Evolutionary conservation across 2,888 invertebrate species (phyloP).

Genomic region (Latrodectus elegans): DNA sequence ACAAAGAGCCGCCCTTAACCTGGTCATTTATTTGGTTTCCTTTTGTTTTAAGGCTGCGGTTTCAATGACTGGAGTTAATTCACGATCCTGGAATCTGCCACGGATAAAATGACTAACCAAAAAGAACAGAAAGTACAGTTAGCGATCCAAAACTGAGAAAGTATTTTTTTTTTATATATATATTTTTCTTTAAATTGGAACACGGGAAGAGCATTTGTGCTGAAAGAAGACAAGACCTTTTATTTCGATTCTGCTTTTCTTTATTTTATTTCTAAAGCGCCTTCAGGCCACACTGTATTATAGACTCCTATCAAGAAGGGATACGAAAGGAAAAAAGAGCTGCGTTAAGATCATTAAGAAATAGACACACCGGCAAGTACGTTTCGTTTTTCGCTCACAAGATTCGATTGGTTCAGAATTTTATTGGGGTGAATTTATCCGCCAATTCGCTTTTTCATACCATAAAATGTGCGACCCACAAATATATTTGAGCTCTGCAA

Average conservation of each 20-base stretch:
- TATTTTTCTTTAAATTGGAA: slow-evolving; percentile 20
- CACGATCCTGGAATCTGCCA: slow-evolving; percentile 44
- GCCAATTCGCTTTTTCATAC: too few relatives aligned
- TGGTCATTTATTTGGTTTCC: slow-evolving; percentile 39
- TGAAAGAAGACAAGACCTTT: slow-evolving; percentile 26
- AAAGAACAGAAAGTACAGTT: slow-evolving; percentile 33
- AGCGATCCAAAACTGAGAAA: slow-evolving; percentile 48
- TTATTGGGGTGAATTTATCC: too few relatives aligned
- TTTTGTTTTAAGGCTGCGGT: slow-evolving; percentile 45
- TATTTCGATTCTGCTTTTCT: background rate
- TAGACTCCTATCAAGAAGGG: background rate
- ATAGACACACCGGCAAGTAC: too few relatives aligned
- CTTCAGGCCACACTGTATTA: background rate
- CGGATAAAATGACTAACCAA: slow-evolving; percentile 54
- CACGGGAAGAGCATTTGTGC: slow-evolving; percentile 54
- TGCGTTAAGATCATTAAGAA: too few relatives aligned
- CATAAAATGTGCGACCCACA: background rate
- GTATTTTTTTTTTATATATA: too few relatives aligned
- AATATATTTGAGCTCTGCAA: background rate
- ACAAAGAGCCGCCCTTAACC: slow-evolving; percentile 9
- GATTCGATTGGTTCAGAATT: too few relatives aligned
- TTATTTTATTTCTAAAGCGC: background rate
- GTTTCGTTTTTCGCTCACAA: too few relatives aligned
- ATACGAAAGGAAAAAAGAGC: background rate
- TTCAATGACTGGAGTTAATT: slow-evolving; percentile 60